Conservation (phyloP, 2,888 invertebrate genomes). For the Mythimna impura region DNA sequence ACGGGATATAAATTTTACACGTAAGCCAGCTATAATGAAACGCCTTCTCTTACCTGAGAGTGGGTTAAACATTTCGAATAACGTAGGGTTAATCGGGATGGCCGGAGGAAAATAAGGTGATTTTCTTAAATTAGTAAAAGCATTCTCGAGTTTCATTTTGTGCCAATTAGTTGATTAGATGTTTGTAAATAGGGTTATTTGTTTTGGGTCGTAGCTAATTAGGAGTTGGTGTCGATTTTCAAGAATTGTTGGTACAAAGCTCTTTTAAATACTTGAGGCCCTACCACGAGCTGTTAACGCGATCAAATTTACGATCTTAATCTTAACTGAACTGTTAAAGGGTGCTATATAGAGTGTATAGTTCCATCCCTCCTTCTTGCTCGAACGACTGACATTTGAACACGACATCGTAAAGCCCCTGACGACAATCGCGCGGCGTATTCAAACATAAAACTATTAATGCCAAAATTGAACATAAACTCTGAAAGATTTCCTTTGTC, state of each 20-base stretch:
- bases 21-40: slow-evolving; percentile 61
- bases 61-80: slow-evolving; percentile 49
- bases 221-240: not conserved
- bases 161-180: slow-evolving; percentile 8
- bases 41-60: slow-evolving; percentile 38
- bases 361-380: too few relatives aligned
- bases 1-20: slow-evolving; percentile 57
- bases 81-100: slow-evolving; percentile 26
- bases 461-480: too few relatives aligned
- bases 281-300: too few relatives aligned
- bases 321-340: too few relatives aligned
- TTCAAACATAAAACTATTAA: too few relatives aligned
- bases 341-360: too few relatives aligned
- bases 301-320: too few relatives aligned
- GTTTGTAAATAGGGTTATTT: slow-evolving; percentile 12
- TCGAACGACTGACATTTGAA: too few relatives aligned
- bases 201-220: slow-evolving; percentile 11
- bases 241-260: not conserved
- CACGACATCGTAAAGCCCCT: too few relatives aligned
- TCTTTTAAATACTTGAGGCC: not conserved
- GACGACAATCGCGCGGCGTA: too few relatives aligned
- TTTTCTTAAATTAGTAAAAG: slow-evolving; percentile 20
- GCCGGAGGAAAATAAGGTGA: slow-evolving; percentile 14
- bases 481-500: too few relatives aligned
- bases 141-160: slow-evolving; percentile 16